Conservation (phyloP, 1,140 invertebrate species). For the Tachypleus tridentatus region DNA sequence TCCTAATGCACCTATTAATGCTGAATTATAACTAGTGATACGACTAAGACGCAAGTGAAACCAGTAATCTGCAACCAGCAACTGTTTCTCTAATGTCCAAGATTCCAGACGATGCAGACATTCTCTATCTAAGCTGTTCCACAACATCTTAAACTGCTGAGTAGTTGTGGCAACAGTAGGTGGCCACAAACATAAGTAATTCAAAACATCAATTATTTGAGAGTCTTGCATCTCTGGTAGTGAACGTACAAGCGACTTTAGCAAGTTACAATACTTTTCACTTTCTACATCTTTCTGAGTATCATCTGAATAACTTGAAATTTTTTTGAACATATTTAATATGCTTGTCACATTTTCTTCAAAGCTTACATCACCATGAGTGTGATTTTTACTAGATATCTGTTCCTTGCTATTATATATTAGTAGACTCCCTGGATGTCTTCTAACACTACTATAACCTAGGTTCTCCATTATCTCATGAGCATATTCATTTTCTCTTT, state of each 20-base stretch:
- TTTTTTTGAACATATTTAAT: not conserved
- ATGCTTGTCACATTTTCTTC: conserved; percentile 4
- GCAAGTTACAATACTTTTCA: not conserved
- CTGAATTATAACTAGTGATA: conserved; percentile 8
- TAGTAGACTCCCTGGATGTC: not conserved
- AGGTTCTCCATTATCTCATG: conserved; percentile 12
- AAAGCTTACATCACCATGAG: not conserved
- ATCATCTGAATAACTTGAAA: too few relatives aligned
- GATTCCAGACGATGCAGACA: conserved; percentile 3
- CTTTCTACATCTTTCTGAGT: conserved; percentile 6
- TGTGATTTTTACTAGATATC: not conserved
- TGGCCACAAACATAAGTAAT: conserved; percentile 13
- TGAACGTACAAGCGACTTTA: not conserved
- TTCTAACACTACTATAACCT: not conserved
- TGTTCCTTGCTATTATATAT: not conserved
- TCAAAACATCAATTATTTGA: conserved; percentile 1
- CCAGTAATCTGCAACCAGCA: conserved; percentile 15
- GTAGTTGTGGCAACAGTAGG: conserved; percentile 4
- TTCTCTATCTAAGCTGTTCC: conserved; percentile 13
- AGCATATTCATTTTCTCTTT: conserved; percentile 12
- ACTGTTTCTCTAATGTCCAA: conserved; percentile 3
- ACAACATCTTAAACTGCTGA: conserved; percentile 9
- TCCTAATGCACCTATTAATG: not conserved
- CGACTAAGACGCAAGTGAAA: conserved; percentile 11
- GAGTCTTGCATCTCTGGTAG: conserved; percentile 1